These are phyloP conservation scores for Ceratina australensis DNA, from an alignment of 1,140 invertebrate species.

Conservation along the genomic window DNA sequence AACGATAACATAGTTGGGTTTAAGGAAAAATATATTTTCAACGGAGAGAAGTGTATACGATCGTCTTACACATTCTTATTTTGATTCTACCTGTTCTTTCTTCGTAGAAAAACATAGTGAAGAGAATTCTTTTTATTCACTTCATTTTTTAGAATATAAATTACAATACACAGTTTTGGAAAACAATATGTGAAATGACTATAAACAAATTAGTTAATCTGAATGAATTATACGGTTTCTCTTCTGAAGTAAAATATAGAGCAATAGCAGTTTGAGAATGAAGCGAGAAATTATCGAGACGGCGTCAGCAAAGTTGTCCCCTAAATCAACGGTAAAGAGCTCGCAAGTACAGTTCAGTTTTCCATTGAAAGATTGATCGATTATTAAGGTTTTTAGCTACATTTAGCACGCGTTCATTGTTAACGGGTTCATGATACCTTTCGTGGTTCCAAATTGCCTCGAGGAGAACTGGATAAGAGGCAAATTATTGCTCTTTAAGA, in stretches of 20 bases:
- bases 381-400: not conserved
- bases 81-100: too few species aligned
- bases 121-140: too few species aligned
- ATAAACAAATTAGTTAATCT: too few species aligned
- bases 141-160: too few species aligned
- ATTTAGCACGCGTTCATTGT: not conserved
- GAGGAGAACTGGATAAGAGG: slow-evolving; percentile 1
- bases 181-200: too few species aligned
- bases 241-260: not conserved
- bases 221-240: too few species aligned
- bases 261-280: slow-evolving; percentile 4
- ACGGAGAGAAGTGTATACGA: not conserved
- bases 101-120: too few species aligned
- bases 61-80: not conserved
- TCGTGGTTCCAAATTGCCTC: not conserved
- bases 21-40: not conserved
- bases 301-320: slow-evolving; percentile 4
- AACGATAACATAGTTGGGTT: slow-evolving; percentile 12
- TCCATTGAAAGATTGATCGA: not conserved
- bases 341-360: not conserved
- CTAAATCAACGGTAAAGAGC: slow-evolving; percentile 9
- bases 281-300: too few species aligned
- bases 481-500: not conserved
- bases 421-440: too few species aligned
- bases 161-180: too few species aligned